Percentiles rank a stretch among this genome's conserved stretches.
These are phyloP conservation scores for Leptopilina clavipes DNA, from an alignment of 1,140 invertebrate genomes.

Conservation along the genomic window DNA sequence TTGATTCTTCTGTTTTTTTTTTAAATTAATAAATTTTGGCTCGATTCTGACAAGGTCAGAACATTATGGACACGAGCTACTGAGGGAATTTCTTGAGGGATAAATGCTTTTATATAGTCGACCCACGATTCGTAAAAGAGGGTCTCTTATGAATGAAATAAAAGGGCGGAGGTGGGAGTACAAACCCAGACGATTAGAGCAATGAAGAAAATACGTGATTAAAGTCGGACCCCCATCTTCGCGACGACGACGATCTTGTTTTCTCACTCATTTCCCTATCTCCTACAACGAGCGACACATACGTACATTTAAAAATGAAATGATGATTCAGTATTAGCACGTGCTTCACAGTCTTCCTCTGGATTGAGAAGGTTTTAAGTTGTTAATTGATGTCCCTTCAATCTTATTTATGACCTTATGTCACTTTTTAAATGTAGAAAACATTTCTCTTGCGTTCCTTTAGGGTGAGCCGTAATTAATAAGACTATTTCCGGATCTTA, in stretches of 20 bases:
- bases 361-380: background rate
- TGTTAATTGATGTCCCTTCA: slow-evolving; percentile 8
- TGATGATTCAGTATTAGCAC: slow-evolving; percentile 1
- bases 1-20: background rate
- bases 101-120: slow-evolving; percentile 70
- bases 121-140: slow-evolving; percentile 61
- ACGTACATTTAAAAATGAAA: slow-evolving; percentile 5
- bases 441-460: background rate
- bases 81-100: slow-evolving; percentile 50
- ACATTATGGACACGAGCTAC: slow-evolving; percentile 56
- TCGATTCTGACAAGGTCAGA: background rate
- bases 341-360: background rate
- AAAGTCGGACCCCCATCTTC: slow-evolving; percentile 56
- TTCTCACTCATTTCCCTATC: slow-evolving; percentile 55
- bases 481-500: slow-evolving; percentile 19
- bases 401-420: slow-evolving; percentile 18
- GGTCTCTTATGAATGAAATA: slow-evolving; percentile 59
- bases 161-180: slow-evolving; percentile 50
- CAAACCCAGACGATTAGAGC: slow-evolving; percentile 52
- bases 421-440: slow-evolving; percentile 12
- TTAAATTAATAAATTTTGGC: background rate
- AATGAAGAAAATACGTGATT: slow-evolving; percentile 61
- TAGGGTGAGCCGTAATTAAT: background rate
- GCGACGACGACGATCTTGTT: slow-evolving; percentile 57
- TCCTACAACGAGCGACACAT: background rate